Base-by-base conservation (phyloP, 2,888 invertebrate species). In the Acronicta leporina region DNA sequence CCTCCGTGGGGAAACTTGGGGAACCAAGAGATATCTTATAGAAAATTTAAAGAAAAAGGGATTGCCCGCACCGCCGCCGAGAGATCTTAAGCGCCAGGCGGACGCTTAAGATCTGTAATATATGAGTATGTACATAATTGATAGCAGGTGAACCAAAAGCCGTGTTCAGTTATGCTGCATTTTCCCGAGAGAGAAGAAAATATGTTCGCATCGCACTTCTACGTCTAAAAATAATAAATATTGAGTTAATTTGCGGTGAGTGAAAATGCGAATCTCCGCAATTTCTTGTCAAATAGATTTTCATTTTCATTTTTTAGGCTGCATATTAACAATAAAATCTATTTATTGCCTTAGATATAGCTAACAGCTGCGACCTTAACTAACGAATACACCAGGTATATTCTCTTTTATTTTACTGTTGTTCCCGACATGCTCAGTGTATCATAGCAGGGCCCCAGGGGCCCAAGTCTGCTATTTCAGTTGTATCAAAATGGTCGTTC, bases 111-210 rank as follows among this genome's bases (percentile, higher is more conserved):
- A 52, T 62, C 25, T 50, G 51, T 16, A 45, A 53, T 53, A 38
- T 56, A 50, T 68, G 27, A 46, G 40, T 38, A 14, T 57, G 50
- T 54, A 54, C 47, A 63, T 63, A 57, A 53, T 63, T 63, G 44
- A 63, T 57, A 47, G 14, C 25, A 63, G 52, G 52, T 56, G 35
- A 69, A 44, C 46, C 43, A 69, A 62, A 53, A 42, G 3, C n/a
- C 13, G 14, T 57, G 43, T 63, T 63, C 35, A 16, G 53, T 43
- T 52, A 64, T 45, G 30, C 41, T 53, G 46, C 44, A 48, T 49
- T 51, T 63, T 52, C 58, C 35, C 58, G 10, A 15, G 51, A 45
- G 51, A 27, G n/a, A n/a, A n/a, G n/a, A n/a, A n/a, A n/a, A n/a
- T n/a, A n/a, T n/a, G n/a, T n/a, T n/a, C n/a, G n/a, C n/a, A n/a